Conservation (phyloP, 2,888 invertebrate genomes). For the Meganola albula region DNA sequence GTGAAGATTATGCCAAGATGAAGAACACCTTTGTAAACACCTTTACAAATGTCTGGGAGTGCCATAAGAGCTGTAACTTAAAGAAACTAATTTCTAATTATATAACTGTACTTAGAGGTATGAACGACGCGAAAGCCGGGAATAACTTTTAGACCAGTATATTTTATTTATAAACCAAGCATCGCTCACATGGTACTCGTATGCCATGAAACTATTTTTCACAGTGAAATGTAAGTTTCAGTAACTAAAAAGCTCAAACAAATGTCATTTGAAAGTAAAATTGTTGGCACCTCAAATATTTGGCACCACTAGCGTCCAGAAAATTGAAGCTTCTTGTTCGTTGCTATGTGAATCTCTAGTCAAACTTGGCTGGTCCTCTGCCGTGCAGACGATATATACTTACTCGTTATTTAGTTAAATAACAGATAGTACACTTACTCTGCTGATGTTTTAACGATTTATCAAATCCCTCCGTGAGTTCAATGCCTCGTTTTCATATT, state of each 20-base stretch:
- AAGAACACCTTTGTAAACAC: no score
- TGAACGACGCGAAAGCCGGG: slow-evolving; percentile 12
- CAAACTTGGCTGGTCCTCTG: slow-evolving; percentile 6
- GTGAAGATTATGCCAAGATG: no score
- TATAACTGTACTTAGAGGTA: no score
- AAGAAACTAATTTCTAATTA: no score
- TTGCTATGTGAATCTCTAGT: slow-evolving; percentile 4
- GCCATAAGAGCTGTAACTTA: no score
- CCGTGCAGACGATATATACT: slow-evolving; percentile 3
- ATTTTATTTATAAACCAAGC: slow-evolving; percentile 10
- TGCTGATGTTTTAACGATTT: background rate
- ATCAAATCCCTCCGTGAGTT: no score
- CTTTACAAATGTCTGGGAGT: no score
- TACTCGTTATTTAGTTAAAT: slow-evolving; percentile 8
- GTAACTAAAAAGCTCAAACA: slow-evolving; percentile 5
- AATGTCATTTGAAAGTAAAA: slow-evolving; percentile 21
- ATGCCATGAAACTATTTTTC: slow-evolving; percentile 15
- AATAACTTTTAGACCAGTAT: slow-evolving; percentile 1
- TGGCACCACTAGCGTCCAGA: slow-evolving; percentile 63
- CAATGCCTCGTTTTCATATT: no score
- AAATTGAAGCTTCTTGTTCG: slow-evolving; percentile 22
- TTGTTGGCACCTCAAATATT: slow-evolving; percentile 64
- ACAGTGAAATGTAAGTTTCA: slow-evolving; percentile 11
- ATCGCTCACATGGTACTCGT: slow-evolving; percentile 18
- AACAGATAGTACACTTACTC: slow-evolving; percentile 6